Evolutionary conservation across 1,140 invertebrate species (phyloP).

Genomic region (Copidosoma floridanum): DNA sequence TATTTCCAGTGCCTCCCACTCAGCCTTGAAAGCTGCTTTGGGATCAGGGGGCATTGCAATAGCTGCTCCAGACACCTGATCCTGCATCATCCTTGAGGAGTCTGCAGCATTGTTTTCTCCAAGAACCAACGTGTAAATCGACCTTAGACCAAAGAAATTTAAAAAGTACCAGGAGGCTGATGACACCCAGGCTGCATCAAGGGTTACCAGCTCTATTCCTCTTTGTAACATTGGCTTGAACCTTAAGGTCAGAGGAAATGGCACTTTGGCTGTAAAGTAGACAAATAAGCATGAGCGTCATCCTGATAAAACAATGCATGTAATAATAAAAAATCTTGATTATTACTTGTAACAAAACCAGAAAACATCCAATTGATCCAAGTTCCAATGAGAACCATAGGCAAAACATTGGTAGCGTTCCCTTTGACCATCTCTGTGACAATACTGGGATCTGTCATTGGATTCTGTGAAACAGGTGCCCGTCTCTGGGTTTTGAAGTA

Average conservation of each 20-base stretch:
- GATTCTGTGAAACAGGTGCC: constrained; percentile 81
- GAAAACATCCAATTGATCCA: constrained; percentile 99
- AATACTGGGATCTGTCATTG: constrained; percentile 96
- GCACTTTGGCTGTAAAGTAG: constrained; percentile 81
- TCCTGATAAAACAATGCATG: constrained; percentile 5
- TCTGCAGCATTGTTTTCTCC: constrained; percentile 99
- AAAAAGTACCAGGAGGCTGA: constrained; percentile 99
- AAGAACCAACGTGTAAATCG: constrained; percentile 95
- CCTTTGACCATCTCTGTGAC: constrained; percentile 99
- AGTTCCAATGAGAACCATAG: constrained; percentile 97
- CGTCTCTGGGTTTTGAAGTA: constrained; percentile 91
- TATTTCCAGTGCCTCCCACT: constrained; percentile 98
- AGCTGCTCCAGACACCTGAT: constrained; percentile 96
- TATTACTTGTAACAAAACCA: constrained; percentile 94
- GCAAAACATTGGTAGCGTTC: constrained; percentile 96
- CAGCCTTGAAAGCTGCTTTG: constrained; percentile 97
- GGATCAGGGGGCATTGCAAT: constrained; percentile 97
- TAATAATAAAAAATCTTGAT: neutral
- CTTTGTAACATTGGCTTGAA: constrained; percentile 99
- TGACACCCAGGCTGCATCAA: constrained; percentile 99
- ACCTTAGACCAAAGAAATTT: constrained; percentile 97
- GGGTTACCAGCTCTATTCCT: constrained; percentile 89
- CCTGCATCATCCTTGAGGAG: constrained; percentile 94
- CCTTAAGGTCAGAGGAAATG: constrained; percentile 94
- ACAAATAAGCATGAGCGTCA: constrained; percentile 7